These are phyloP conservation scores for Pangasius larnaudii DNA, from an alignment of 2,797 vertebrate species.

Conservation along the genomic window DNA sequence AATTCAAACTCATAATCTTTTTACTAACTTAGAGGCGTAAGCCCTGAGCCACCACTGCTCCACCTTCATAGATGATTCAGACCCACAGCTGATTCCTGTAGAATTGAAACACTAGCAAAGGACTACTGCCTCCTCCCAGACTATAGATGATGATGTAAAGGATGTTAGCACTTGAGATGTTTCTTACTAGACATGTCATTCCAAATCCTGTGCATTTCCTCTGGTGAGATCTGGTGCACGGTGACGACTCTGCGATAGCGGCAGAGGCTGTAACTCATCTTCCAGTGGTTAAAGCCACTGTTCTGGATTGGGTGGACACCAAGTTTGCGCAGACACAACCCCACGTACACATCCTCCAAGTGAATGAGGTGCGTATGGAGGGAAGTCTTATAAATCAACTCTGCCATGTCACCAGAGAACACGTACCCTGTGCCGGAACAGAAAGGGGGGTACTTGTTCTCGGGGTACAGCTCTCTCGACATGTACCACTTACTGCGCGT, in stretches of 20 bases:
- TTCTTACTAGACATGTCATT: conserved; percentile 99
- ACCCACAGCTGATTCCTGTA: neutral
- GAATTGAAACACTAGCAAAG: neutral
- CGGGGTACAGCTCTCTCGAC: conserved; percentile 93
- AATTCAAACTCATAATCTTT: neutral
- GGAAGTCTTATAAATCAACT: conserved; percentile 95
- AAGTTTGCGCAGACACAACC: conserved; percentile 92
- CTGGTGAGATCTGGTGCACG: conserved; percentile 97
- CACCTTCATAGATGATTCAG: neutral
- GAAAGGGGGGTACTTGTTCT: conserved; percentile 97
- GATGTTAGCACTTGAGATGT: conserved; percentile 91
- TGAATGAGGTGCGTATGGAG: conserved; percentile 95
- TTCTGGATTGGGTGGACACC: conserved; percentile 98
- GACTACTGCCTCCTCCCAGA: neutral
- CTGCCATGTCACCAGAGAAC: conserved; percentile 95
- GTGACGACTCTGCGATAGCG: conserved; percentile 95
- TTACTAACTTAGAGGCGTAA: neutral
- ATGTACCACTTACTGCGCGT: conserved; percentile 99
- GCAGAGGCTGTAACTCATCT: conserved; percentile 98
- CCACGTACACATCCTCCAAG: conserved; percentile 96
- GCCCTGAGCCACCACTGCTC: neutral
- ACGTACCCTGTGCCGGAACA: conserved; percentile 98
- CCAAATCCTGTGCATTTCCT: conserved; percentile 99
- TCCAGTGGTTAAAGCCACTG: conserved; percentile 99
- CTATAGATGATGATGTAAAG: conserved; percentile 2